Evolutionary conservation across 1,140 invertebrate genomes (phyloP).

Genomic region (Formica exsecta): DNA sequence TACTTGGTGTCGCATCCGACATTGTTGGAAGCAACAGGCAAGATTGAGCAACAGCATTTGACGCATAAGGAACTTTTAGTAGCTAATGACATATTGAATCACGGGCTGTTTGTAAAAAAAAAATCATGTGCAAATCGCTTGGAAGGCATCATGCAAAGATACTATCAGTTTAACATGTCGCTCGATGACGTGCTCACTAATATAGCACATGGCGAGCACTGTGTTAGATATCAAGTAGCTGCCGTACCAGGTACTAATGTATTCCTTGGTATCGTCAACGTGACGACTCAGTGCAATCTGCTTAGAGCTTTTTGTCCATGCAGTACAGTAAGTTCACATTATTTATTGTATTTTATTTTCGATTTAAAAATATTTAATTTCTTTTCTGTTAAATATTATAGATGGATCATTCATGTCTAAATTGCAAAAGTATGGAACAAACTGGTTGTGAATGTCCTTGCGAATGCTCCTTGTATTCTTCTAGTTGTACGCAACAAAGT

Average conservation of each 20-base stretch:
- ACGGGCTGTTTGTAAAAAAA: conserved; percentile 93
- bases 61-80: conserved; percentile 95
- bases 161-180: conserved; percentile 94
- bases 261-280: conserved; percentile 95
- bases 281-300: conserved; percentile 89
- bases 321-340: conserved; percentile 90
- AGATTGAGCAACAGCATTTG: conserved; percentile 92
- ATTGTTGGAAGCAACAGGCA: conserved; percentile 89
- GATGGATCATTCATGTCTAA: conserved; percentile 95
- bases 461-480: conserved; percentile 93
- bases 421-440: conserved; percentile 97
- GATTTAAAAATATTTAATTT: conserved; percentile 7
- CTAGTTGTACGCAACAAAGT: conserved; percentile 84
- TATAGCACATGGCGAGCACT: conserved; percentile 95
- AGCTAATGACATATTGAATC: conserved; percentile 95
- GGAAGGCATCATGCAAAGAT: conserved; percentile 91
- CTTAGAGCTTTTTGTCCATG: conserved; percentile 96
- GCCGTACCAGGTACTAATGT: conserved; percentile 94
- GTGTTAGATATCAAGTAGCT: conserved; percentile 95
- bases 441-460: conserved; percentile 98
- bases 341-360: conserved; percentile 31
- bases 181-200: conserved; percentile 92
- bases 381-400: conserved; percentile 78
- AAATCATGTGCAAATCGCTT: conserved; percentile 92
- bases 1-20: conserved; percentile 96